Evolutionary conservation across 2,797 vertebrate species (phyloP).

Genomic region (Gastrophryne carolinensis): DNA sequence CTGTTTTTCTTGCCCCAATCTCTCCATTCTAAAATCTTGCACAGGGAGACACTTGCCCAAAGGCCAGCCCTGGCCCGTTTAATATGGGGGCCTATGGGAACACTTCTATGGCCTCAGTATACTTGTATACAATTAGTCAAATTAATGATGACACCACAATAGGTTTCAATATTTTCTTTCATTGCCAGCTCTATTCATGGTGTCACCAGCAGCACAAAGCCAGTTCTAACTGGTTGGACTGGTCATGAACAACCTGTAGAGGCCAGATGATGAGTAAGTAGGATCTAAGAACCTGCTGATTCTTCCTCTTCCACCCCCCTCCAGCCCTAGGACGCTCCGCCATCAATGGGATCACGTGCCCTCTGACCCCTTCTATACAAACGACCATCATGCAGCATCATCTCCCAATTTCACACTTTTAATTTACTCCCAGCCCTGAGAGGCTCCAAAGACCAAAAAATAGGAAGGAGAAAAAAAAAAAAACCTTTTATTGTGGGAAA

Average conservation of each 20-base stretch:
- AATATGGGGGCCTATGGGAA: no score
- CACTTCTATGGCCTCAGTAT: no score
- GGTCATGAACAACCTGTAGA: not conserved
- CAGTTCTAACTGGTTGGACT: not conserved
- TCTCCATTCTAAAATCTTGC: no score
- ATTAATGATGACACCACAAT: not conserved
- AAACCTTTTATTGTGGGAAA: not conserved
- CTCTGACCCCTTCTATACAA: not conserved
- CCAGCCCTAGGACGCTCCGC: not conserved
- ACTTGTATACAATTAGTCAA: no score
- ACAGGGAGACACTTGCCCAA: no score
- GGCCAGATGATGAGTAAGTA: not conserved
- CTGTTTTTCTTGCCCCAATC: no score
- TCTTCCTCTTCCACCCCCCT: not conserved
- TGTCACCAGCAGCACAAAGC: not conserved
- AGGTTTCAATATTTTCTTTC: no score
- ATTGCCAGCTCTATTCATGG: not conserved
- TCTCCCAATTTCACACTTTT: slow-evolving; percentile 35
- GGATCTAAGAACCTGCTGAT: not conserved
- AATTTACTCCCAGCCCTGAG: not conserved
- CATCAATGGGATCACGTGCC: slow-evolving; percentile 16
- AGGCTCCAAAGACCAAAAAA: not conserved
- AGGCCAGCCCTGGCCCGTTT: no score
- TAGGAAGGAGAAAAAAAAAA: not conserved
- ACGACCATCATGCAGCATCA: not conserved